Evolutionary conservation across 2,113 vertebrate genomes (phyloP).

Genomic region (Vulpes ferrilata): DNA sequence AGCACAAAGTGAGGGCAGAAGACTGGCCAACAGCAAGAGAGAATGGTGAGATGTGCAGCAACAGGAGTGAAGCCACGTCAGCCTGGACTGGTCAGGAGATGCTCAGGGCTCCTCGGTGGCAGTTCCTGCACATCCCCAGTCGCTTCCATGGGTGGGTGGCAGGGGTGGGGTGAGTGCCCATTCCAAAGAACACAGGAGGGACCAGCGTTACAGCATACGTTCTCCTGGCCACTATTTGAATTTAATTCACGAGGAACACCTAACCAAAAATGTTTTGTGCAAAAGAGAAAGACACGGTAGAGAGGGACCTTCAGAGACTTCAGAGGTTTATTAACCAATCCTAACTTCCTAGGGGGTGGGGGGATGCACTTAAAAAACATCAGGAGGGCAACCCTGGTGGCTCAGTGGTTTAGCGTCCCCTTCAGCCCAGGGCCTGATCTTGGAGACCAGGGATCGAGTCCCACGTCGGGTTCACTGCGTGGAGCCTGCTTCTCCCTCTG

Average conservation of each 20-base stretch:
- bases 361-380: neutral
- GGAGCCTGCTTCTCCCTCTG: no score
- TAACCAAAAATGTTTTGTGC: neutral
- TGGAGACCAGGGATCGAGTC: no score
- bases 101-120: fast-evolving
- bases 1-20: neutral
- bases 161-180: fast-evolving
- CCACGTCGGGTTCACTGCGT: no score
- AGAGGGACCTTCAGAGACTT: neutral
- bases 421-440: no score
- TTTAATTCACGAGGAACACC: neutral
- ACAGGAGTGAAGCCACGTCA: fast-evolving
- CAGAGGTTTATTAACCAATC: neutral
- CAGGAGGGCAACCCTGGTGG: no score
- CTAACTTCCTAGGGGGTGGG: neutral
- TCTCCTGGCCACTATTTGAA: neutral
- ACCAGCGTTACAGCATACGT: fast-evolving
- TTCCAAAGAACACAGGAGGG: no score
- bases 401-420: no score
- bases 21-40: neutral
- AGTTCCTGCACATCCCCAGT: fast-evolving
- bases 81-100: neutral
- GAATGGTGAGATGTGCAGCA: neutral
- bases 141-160: neutral
- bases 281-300: neutral